Conservation (phyloP, 2,888 invertebrate genomes). For the Heterodera filipjevi region DNA sequence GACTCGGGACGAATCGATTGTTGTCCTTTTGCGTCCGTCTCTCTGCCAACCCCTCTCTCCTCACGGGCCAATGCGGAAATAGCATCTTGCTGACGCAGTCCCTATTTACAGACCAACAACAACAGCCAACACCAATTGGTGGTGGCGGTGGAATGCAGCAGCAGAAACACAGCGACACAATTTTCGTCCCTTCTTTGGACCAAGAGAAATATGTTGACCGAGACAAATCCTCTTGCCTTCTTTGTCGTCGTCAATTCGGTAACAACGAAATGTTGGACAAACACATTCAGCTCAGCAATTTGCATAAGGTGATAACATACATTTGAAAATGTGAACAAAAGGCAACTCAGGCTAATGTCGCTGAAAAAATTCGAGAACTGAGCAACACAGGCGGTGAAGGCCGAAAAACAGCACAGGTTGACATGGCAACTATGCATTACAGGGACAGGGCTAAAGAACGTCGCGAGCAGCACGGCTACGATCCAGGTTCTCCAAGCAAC, state of each 20-base stretch:
- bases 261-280: slow-evolving; percentile 82
- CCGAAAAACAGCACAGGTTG: background rate
- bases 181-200: slow-evolving; percentile 21
- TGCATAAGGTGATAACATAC: slow-evolving; percentile 75
- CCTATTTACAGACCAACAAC: slow-evolving; percentile 27
- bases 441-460: slow-evolving; percentile 95
- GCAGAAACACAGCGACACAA: background rate
- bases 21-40: background rate
- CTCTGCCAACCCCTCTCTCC: slow-evolving; percentile 13
- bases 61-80: slow-evolving; percentile 20
- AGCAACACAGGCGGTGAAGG: background rate
- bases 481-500: slow-evolving; percentile 36
- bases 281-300: slow-evolving; percentile 88
- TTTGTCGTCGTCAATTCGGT: slow-evolving; percentile 92
- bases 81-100: slow-evolving; percentile 22
- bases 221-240: slow-evolving; percentile 83
- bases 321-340: background rate
- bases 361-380: slow-evolving; percentile 28
- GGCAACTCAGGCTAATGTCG: slow-evolving; percentile 38
- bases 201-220: slow-evolving; percentile 75
- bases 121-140: background rate
- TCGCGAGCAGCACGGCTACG: slow-evolving; percentile 81
- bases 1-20: slow-evolving; percentile 11
- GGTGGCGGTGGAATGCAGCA: background rate
- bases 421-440: slow-evolving; percentile 70